Evolutionary conservation across 2,113 vertebrate genomes (phyloP).

Genomic region (Petromus typicus): DNA sequence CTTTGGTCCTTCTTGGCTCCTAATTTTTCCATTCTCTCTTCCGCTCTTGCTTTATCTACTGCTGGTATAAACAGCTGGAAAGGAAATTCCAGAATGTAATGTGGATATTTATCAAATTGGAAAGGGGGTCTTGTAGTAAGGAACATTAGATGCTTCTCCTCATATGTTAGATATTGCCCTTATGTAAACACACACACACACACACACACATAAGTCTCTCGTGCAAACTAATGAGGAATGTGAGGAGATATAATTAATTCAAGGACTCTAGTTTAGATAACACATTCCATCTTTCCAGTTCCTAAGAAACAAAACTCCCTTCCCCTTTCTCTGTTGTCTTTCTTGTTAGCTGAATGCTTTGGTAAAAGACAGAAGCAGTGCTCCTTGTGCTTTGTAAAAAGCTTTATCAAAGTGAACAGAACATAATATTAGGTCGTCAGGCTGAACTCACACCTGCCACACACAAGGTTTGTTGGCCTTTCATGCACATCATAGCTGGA

Average conservation of each 20-base stretch:
- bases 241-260: constrained; percentile 22
- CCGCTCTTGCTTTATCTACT: constrained; percentile 46
- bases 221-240: not conserved
- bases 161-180: constrained; percentile 36
- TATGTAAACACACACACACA: not conserved
- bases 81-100: constrained; percentile 7
- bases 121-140: not conserved
- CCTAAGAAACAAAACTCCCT: not conserved
- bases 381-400: constrained; percentile 72
- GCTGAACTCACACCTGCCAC: constrained; percentile 88
- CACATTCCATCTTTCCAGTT: constrained; percentile 14
- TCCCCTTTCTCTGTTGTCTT: not conserved
- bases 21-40: constrained; percentile 42
- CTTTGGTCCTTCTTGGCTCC: not conserved
- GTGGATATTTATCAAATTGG: not conserved
- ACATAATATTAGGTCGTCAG: constrained; percentile 84
- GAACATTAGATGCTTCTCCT: not conserved
- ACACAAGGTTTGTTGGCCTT: constrained; percentile 87
- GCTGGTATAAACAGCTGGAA: not conserved
- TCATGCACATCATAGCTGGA: constrained; percentile 92
- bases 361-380: constrained; percentile 46
- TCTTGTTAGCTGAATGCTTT: constrained; percentile 1
- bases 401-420: constrained; percentile 82
- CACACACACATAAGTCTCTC: not conserved
- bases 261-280: not conserved